phyloP scores from a whole-genome alignment of 2,888 invertebrate species.

The Lasioglossum calceatum region DNA sequence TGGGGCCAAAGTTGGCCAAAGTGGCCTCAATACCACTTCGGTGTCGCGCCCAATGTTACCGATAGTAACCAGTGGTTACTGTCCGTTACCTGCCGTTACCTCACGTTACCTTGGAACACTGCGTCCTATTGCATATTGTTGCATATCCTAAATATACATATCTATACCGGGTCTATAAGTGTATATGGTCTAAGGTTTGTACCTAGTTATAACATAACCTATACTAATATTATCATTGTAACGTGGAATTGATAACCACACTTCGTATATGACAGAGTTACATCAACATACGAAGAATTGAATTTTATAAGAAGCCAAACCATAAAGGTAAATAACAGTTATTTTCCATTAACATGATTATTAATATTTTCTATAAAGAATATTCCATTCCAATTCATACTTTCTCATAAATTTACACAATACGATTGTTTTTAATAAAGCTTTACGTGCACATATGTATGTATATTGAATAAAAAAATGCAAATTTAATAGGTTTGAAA shows the following conservation, averaged over 20 bases:
- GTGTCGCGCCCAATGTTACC: no score
- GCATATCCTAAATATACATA: no score
- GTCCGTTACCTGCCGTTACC: no score
- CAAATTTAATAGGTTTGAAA: background rate
- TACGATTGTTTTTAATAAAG: background rate
- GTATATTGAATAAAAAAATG: background rate
- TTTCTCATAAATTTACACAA: background rate
- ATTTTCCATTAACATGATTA: background rate
- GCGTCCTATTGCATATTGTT: no score
- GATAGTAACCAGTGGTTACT: no score
- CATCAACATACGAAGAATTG: slow-evolving; percentile 9
- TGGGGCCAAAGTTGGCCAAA: no score
- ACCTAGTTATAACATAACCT: background rate
- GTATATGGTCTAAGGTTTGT: no score
- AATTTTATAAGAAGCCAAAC: slow-evolving; percentile 2
- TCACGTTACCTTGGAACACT: no score
- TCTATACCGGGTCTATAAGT: background rate
- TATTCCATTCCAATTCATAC: slow-evolving; percentile 1
- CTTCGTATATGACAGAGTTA: background rate
- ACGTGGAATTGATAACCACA: slow-evolving; percentile 15
- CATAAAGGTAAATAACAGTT: slow-evolving; percentile 18
- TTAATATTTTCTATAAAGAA: background rate
- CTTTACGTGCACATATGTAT: background rate
- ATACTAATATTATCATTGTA: background rate
- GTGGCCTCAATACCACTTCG: no score